phyloP scores from a whole-genome alignment of 2,888 invertebrate genomes.

The Eustalomyia histrio region DNA sequence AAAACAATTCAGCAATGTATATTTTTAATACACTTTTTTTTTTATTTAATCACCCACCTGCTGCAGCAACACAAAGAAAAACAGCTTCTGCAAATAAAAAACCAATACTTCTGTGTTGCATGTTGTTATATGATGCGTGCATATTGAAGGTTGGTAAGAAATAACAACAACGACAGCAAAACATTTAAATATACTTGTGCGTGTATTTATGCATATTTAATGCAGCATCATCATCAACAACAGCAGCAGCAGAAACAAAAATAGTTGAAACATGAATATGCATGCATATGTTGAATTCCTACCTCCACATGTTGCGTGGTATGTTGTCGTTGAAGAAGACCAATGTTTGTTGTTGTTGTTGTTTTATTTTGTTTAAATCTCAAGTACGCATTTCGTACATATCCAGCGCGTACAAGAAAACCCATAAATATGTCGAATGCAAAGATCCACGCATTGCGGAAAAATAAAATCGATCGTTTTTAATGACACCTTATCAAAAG shows the following conservation, averaged over 20 bases:
- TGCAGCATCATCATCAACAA: constrained; percentile 53
- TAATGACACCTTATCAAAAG: constrained; percentile 73
- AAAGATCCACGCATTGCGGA: constrained; percentile 70
- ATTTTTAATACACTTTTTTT: constrained; percentile 21
- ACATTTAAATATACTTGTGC: constrained; percentile 48
- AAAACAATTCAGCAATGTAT: not conserved
- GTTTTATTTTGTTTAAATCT: not conserved
- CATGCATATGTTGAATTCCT: constrained; percentile 64
- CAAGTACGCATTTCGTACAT: constrained; percentile 38
- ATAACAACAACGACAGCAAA: not conserved
- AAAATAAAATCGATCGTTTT: constrained; percentile 72
- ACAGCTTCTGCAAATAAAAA: constrained; percentile 60
- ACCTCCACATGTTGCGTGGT: constrained; percentile 63
- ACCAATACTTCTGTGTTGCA: constrained; percentile 59
- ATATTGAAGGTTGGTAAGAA: constrained; percentile 23
- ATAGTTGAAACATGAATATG: constrained; percentile 60
- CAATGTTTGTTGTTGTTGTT: constrained; percentile 31
- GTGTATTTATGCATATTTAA: constrained; percentile 65
- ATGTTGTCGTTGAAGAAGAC: constrained; percentile 40
- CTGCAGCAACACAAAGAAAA: constrained; percentile 62
- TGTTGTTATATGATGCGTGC: constrained; percentile 61
- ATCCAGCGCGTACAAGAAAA: constrained; percentile 60
- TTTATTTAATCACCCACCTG: constrained; percentile 70
- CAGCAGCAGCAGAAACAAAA: constrained; percentile 1
- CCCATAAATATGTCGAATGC: constrained; percentile 69